phyloP scores from a whole-genome alignment of 2,888 invertebrate genomes.

The Fragum whitleyi region DNA sequence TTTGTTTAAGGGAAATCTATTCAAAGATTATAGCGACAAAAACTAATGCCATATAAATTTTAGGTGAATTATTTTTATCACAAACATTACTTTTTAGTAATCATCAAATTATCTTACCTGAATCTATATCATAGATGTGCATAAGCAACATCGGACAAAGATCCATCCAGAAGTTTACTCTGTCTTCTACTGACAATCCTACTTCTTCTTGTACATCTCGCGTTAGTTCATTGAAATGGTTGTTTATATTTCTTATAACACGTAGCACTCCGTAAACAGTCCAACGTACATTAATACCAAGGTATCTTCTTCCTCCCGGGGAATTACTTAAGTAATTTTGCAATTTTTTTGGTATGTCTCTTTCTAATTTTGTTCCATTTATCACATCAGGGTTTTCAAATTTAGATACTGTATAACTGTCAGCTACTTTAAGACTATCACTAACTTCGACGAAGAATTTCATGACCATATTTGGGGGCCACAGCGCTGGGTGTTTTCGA shows the following conservation, averaged over 20 bases:
- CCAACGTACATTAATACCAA: not conserved
- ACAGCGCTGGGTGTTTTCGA: slow-evolving; percentile 2
- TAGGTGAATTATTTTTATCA: too few relatives aligned
- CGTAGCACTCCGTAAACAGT: not conserved
- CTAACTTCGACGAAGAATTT: not conserved
- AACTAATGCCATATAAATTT: too few relatives aligned
- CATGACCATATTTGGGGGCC: not conserved
- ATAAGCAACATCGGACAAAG: not conserved
- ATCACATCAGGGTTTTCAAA: slow-evolving; percentile 9
- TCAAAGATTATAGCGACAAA: too few relatives aligned
- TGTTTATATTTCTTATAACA: not conserved
- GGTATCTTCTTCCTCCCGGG: not conserved
- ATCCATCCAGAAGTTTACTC: not conserved
- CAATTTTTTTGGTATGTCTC: not conserved
- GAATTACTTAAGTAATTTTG: not conserved
- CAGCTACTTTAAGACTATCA: not conserved
- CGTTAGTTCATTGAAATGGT: not conserved
- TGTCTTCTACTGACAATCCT: not conserved
- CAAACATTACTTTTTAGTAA: too few relatives aligned
- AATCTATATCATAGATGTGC: not conserved
- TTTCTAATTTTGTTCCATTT: not conserved
- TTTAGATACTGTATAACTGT: not conserved
- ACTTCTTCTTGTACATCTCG: not conserved
- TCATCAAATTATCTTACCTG: too few relatives aligned
- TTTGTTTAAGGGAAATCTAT: too few relatives aligned